phyloP scores from a whole-genome alignment of 2,113 vertebrate species.

The Prinia subflava region DNA sequence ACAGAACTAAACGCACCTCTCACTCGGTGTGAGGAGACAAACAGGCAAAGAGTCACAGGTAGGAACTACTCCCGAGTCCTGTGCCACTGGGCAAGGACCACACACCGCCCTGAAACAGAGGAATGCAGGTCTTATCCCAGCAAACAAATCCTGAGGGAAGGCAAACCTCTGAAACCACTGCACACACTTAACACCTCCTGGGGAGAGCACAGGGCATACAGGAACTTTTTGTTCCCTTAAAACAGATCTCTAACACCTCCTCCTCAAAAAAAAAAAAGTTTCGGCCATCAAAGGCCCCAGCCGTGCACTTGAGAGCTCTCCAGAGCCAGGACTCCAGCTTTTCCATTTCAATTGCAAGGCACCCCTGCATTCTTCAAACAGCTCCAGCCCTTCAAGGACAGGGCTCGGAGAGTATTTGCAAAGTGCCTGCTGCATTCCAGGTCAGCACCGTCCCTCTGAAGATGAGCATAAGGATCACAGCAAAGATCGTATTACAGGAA shows the following conservation, averaged over 20 bases:
- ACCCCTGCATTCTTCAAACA: neutral
- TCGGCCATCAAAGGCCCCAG: neutral
- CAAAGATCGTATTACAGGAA: neutral
- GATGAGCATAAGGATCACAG: neutral
- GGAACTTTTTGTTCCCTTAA: slow-evolving; percentile 11
- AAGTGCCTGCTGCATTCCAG: neutral
- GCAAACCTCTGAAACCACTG: neutral
- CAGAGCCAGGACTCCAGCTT: neutral
- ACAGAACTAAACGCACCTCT: neutral
- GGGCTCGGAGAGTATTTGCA: neutral
- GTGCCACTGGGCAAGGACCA: neutral
- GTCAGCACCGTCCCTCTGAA: neutral
- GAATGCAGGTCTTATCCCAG: slow-evolving; percentile 4
- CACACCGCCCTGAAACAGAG: neutral
- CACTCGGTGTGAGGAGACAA: fast-evolving
- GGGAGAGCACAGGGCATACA: neutral
- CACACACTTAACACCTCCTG: slow-evolving; percentile 16
- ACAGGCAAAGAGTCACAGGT: neutral
- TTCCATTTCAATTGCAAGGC: neutral
- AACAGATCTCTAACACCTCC: neutral
- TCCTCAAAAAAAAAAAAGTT: neutral
- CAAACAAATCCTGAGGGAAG: neutral
- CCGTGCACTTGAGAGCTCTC: neutral
- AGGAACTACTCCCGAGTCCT: neutral
- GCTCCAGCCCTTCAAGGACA: neutral